phyloP scores from a whole-genome alignment of 2,797 vertebrate genomes.

The Selene dorsalis region DNA sequence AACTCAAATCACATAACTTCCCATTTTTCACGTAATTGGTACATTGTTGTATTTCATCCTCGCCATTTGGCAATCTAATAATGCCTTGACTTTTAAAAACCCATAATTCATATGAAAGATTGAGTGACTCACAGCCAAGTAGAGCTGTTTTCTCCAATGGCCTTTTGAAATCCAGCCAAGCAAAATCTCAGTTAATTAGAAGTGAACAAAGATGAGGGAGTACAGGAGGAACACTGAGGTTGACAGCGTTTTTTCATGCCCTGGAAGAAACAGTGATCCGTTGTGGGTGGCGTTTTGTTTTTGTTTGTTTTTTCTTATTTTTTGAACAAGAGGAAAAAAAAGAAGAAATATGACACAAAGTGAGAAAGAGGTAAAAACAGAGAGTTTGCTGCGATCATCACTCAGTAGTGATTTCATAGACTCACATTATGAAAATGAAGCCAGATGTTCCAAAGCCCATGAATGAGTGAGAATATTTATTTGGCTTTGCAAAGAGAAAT shows the following conservation, averaged over 20 bases:
- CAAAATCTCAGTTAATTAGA: slow-evolving; percentile 82
- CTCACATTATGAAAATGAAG: slow-evolving; percentile 9
- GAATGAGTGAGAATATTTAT: slow-evolving; percentile 5
- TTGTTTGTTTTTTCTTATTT: background rate
- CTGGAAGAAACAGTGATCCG: slow-evolving; percentile 66
- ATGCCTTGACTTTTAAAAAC: slow-evolving; percentile 79
- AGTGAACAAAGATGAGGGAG: slow-evolving; percentile 73
- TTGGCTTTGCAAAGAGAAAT: background rate
- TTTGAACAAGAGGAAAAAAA: slow-evolving; percentile 9
- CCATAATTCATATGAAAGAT: slow-evolving; percentile 77
- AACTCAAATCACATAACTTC: slow-evolving; percentile 42
- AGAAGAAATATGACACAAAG: slow-evolving; percentile 21
- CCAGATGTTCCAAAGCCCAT: slow-evolving; percentile 11
- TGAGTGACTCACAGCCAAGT: slow-evolving; percentile 71
- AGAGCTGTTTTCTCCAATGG: slow-evolving; percentile 71
- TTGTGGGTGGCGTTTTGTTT: slow-evolving; percentile 35
- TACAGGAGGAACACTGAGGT: slow-evolving; percentile 59
- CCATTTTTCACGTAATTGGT: slow-evolving; percentile 60
- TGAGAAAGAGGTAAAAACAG: slow-evolving; percentile 27
- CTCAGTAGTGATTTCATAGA: slow-evolving; percentile 29
- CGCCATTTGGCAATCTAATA: slow-evolving; percentile 70
- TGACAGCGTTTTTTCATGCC: slow-evolving; percentile 61
- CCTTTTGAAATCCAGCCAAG: slow-evolving; percentile 82
- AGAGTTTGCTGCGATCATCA: slow-evolving; percentile 22
- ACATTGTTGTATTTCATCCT: slow-evolving; percentile 72